Evolutionary conservation across 2,113 vertebrate genomes (phyloP).

Genomic region (Ptilonorhynchus violaceus): DNA sequence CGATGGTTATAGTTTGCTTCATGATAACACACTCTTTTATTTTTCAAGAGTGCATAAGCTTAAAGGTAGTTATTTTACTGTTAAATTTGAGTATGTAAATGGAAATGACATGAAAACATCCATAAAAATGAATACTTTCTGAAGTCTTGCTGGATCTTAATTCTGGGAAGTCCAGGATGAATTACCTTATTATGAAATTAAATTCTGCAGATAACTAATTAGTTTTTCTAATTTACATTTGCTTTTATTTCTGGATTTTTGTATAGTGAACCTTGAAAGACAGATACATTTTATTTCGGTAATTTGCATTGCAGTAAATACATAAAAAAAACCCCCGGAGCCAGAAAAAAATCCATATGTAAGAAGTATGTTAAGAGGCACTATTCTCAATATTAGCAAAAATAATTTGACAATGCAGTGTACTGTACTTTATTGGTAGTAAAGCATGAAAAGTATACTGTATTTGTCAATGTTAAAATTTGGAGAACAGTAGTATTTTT

Average conservation of each 20-base stretch:
- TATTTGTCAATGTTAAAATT: not conserved
- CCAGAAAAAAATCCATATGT: not conserved
- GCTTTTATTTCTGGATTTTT: not conserved
- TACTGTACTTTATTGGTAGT: not conserved
- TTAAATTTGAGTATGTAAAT: not conserved
- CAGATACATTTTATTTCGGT: not conserved
- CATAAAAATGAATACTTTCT: not conserved
- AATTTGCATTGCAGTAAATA: not conserved
- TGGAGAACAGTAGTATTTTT: not conserved
- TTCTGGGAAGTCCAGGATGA: not conserved
- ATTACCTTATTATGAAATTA: constrained; percentile 8
- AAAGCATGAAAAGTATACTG: not conserved
- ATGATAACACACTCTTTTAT: not conserved
- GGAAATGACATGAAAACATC: not conserved
- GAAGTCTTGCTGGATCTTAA: not conserved
- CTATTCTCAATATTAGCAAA: not conserved
- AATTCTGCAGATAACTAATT: not conserved
- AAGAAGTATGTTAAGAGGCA: not conserved
- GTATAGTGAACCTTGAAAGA: not conserved
- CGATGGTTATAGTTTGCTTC: not conserved
- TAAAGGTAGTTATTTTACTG: not conserved
- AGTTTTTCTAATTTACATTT: not conserved
- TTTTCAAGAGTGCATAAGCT: not conserved
- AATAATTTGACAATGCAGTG: not conserved
- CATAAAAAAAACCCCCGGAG: fast-evolving